A percentile compares a stretch with the other conserved stretches of the same genome.
These are phyloP conservation scores for Morelia viridis DNA, from an alignment of 2,797 vertebrate species.

Conservation along the genomic window DNA sequence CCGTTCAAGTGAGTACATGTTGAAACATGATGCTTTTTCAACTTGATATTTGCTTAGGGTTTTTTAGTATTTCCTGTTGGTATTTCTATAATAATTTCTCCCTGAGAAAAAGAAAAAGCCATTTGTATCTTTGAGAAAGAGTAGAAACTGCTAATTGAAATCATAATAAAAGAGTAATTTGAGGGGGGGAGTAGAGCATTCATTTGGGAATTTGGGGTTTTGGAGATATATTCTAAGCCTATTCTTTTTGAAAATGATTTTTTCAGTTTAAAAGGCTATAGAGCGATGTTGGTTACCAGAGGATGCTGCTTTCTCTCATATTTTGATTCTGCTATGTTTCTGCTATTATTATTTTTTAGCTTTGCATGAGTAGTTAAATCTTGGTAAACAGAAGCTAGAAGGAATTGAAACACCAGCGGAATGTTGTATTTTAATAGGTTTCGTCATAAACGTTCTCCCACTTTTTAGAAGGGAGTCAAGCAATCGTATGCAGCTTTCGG, in stretches of 20 bases:
- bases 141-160: constrained; percentile 69
- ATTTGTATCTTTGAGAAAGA: constrained; percentile 58
- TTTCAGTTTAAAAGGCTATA: constrained; percentile 70
- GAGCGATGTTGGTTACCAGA: constrained; percentile 66
- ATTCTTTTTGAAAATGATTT: constrained; percentile 75
- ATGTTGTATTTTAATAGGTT: constrained; percentile 61
- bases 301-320: constrained; percentile 51
- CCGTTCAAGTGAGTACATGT: constrained; percentile 43
- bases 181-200: constrained; percentile 61
- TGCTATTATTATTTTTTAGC: constrained; percentile 46
- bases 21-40: constrained; percentile 42
- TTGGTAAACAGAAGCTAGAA: constrained; percentile 68
- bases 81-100: constrained; percentile 62
- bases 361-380: constrained; percentile 73
- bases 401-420: constrained; percentile 71
- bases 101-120: constrained; percentile 51
- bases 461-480: neutral
- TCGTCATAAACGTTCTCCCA: constrained; percentile 4
- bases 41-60: constrained; percentile 49
- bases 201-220: constrained; percentile 41
- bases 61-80: constrained; percentile 35
- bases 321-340: constrained; percentile 63
- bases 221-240: constrained; percentile 66
- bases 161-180: constrained; percentile 73
- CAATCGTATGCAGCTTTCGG: neutral